Evolutionary conservation across 2,113 vertebrate genomes (phyloP), one percentile per base, ranked within the genome.

Genomic region (Ceuthmochares aereus): DNA sequence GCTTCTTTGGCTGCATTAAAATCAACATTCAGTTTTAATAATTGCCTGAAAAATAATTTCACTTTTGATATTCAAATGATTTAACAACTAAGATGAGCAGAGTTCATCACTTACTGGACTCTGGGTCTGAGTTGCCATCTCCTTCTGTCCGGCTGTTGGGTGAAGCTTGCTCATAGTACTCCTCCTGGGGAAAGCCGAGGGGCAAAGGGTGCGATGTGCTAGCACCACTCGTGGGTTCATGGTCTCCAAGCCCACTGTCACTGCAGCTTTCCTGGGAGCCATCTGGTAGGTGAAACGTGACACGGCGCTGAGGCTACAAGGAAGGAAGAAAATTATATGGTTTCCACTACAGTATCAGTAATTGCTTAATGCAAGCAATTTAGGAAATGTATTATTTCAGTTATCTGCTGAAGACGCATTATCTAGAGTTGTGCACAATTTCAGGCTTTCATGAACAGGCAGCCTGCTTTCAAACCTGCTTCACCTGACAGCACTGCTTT

Each of bases 91-190:
- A 59, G 78, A 52, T 54, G 32, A 75, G 76, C 64, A 58, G 60
- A 93, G 55, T 22, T 86, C 45, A 14, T 72, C 62, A 99, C 99
- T 99, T 98, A 99, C 99, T 99, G 95, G 99, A 99, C 98, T 99
- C 99, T 0, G 99, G 99, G 97, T 99, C 99, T 13, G 99, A 99
- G 98, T 99, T 99, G 75, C 99, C 99, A 7, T 99, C 99, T 80
- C 99, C 99, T 96, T 99, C 99, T 0, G 99, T 99, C 92, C 99
- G 99, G 97, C 99, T 99, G 98, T 98, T 99, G 52, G 99, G 98
- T 4, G 99, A 99, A 10, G 98, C 97, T 94, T 99, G 99, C 95
- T 99, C 99, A 17, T 98, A 99, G 98, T 99, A 99, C 78, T 99
- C 98, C 51, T 99, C 99, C 95, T 98, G 99, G 54, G 98, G 97